Conservation (phyloP, 2,113 vertebrate species). For the Lathamus discolor region DNA sequence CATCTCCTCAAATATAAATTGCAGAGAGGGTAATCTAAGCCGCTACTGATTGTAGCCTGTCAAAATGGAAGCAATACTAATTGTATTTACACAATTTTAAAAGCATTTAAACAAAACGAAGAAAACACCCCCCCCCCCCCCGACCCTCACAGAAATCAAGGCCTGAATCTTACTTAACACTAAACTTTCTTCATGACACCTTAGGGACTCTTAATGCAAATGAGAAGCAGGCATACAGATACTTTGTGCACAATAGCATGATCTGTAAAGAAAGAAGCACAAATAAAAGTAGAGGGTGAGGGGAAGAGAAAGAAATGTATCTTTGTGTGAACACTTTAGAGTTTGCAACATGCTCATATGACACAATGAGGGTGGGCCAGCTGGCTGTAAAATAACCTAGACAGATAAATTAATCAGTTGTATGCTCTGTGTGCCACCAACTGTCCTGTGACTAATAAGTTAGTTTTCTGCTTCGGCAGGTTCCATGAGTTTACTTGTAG, state of each 20-base stretch:
- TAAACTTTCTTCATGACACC: background rate
- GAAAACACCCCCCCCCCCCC: background rate
- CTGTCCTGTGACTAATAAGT: background rate
- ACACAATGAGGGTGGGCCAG: background rate
- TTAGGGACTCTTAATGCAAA: background rate
- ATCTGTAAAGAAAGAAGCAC: background rate
- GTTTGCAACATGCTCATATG: background rate
- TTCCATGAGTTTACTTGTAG: background rate
- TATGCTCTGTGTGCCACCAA: constrained; percentile 17
- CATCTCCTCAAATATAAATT: background rate
- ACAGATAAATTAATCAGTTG: background rate
- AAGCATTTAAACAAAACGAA: background rate
- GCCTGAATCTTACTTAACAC: background rate
- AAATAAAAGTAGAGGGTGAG: background rate
- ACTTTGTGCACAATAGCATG: background rate
- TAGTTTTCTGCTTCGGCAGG: constrained; percentile 11
- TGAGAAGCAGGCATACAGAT: background rate
- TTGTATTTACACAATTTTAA: background rate
- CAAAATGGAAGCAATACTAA: background rate
- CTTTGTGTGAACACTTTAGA: background rate
- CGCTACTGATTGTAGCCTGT: background rate
- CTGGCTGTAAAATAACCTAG: background rate
- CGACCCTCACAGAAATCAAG: background rate
- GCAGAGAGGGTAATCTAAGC: background rate
- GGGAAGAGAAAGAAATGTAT: background rate